Conservation (phyloP, 2,797 vertebrate species). For the Malurus splendens region DNA sequence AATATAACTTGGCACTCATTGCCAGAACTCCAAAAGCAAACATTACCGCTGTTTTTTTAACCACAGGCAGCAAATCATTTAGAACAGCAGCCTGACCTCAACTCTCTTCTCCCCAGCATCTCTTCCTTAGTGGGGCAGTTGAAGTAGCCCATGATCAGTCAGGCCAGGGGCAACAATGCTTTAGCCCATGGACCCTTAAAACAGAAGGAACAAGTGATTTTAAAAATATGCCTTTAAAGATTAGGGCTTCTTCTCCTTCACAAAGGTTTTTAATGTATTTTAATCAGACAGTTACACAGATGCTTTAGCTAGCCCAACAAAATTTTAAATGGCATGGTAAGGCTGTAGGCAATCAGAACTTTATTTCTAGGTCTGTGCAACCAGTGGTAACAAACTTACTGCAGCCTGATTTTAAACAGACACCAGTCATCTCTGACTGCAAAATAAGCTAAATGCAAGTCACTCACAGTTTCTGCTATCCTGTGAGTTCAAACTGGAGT, state of each 20-base stretch:
- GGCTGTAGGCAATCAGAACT: neutral
- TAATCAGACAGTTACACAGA: neutral
- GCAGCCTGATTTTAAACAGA: neutral
- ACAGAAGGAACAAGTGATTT: neutral
- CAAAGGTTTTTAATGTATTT: neutral
- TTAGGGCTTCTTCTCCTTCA: rapidly evolving
- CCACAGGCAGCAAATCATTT: neutral
- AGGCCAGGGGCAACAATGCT: neutral
- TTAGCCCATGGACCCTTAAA: neutral
- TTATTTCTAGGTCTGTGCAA: neutral
- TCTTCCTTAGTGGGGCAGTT: neutral
- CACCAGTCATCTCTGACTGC: neutral
- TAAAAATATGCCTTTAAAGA: neutral
- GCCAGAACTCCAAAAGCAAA: neutral
- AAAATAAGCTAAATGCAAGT: neutral
- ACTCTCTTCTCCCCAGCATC: neutral
- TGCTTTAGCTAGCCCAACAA: neutral
- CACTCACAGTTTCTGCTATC: neutral
- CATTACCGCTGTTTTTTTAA: neutral
- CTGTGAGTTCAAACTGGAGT: neutral
- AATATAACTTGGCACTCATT: neutral
- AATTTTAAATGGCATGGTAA: neutral
- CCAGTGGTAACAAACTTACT: neutral
- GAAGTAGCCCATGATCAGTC: neutral
- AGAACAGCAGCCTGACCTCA: neutral